phyloP scores from a whole-genome alignment of 2,888 invertebrate species.

The Zhuqinia jingwanae region DNA sequence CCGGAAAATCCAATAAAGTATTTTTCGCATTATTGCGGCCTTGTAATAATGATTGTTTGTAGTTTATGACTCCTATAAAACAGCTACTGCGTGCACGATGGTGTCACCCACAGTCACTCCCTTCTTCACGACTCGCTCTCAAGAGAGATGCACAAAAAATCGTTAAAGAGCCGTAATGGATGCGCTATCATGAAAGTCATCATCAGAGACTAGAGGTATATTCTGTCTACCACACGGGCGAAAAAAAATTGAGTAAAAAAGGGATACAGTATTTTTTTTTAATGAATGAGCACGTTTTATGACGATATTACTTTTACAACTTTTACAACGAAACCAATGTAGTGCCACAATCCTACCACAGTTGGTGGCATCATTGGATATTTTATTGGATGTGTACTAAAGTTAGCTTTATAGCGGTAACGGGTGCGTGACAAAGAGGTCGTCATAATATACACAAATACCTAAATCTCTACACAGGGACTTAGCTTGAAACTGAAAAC shows the following conservation, averaged over 20 bases:
- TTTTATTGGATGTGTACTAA: constrained; percentile 29
- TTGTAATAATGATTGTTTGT: neutral
- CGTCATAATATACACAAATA: too few species aligned
- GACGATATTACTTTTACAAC: constrained; percentile 21
- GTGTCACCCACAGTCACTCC: constrained; percentile 5
- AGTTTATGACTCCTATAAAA: constrained; percentile 20
- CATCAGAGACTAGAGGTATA: neutral
- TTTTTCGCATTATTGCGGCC: too few species aligned
- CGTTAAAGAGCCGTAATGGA: neutral
- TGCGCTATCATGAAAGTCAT: neutral
- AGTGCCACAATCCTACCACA: constrained; percentile 4
- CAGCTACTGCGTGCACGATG: constrained; percentile 27
- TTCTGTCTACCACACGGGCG: neutral
- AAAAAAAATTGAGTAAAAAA: neutral
- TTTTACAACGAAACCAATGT: constrained; percentile 17
- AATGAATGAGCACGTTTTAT: constrained; percentile 33
- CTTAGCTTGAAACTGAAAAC: constrained; percentile 53
- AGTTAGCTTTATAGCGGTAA: constrained; percentile 39
- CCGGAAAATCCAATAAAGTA: too few species aligned
- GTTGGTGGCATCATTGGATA: constrained; percentile 35
- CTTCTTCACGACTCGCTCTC: constrained; percentile 36
- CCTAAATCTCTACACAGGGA: neutral
- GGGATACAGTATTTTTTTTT: neutral
- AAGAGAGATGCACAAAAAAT: neutral
- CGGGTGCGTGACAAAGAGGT: constrained; percentile 63